Evolutionary conservation across 92 coral and sea anemone genomes (phyloP).

Genomic region (Epizoanthus ramosus): DNA sequence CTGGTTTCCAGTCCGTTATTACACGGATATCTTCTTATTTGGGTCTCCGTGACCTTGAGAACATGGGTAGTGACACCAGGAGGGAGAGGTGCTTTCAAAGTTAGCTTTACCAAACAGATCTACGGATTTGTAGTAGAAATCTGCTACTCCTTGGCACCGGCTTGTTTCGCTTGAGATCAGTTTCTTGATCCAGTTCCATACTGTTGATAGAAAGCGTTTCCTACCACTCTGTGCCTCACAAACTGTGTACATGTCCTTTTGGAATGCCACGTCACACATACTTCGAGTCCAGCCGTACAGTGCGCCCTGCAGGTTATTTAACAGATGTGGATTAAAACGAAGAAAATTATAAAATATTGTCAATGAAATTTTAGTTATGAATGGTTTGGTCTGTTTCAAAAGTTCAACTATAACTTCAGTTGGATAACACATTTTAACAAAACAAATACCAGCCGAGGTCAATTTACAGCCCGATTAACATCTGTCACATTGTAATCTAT

Average conservation of each 20-base stretch:
- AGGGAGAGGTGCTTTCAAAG: conserved; percentile 63
- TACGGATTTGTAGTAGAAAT: conserved; percentile 69
- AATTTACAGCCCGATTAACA: too few relatives aligned
- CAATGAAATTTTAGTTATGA: not conserved
- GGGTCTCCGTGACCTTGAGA: conserved; percentile 62
- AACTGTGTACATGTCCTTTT: conserved; percentile 61
- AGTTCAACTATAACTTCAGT: not conserved
- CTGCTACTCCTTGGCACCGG: conserved; percentile 60
- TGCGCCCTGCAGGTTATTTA: conserved; percentile 46
- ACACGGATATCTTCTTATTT: not conserved
- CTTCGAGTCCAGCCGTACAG: conserved; percentile 51
- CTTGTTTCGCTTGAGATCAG: conserved; percentile 36
- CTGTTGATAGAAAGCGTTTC: conserved; percentile 46
- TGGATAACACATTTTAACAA: too few relatives aligned
- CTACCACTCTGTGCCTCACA: conserved; percentile 33
- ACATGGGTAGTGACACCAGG: conserved; percentile 74
- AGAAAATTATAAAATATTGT: not conserved
- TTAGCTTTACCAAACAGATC: conserved; percentile 51
- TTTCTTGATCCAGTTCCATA: conserved; percentile 50
- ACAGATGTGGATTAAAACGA: not conserved
- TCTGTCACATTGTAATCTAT: too few relatives aligned
- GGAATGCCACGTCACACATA: conserved; percentile 64
- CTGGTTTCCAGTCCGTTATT: too few relatives aligned
- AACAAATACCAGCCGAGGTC: too few relatives aligned
- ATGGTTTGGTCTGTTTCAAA: not conserved